Evolutionary conservation across 2,888 invertebrate genomes (phyloP), one percentile per base, ranked within the genome.

Genomic region (Ligdia adustata): DNA sequence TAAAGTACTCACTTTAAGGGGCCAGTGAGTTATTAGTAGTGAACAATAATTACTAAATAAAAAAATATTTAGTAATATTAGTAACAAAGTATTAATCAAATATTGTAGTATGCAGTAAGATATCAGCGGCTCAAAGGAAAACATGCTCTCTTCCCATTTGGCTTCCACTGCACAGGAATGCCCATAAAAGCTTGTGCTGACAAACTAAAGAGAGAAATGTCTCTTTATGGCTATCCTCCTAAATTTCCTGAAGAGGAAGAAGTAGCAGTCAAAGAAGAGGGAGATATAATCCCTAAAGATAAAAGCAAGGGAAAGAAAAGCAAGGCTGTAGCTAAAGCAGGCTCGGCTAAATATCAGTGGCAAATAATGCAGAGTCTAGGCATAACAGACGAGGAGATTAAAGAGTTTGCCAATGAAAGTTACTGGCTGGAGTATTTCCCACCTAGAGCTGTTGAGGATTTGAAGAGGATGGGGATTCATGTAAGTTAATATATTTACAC

Each of bases 81-180:
- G 22, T 3, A n/a, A 22, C n/a, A 22, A 6, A 6, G 3, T 7
- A 22, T 2, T 7, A 4, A 22, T 2, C 5, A 16, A 16, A 16
- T 16, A 16, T 16, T 4, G 16, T 75, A 97, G 95, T 99, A 98
- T 92, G 95, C 98, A 7, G 93, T 94, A 42, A 94, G 99, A 32
- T 99, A 96, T 79, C 93, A 99, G 57, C 93, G 98, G n/a, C 82
- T 99, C 37, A 94, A 96, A 80, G 99, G 99, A 0, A 97, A 96
- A 75, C 93, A 92, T 66, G 96, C 96, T 6, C 91, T 99, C 4
- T 99, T 99, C 84, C 99, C 99, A 7, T 99, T 99, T 88, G 99
- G 98, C 2, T 96, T 99, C 65, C 99, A 99, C 82, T 99, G 99
- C 75, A 99, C 99, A 12, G 99, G 99, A 31, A 99, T 99, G 99